Percentiles rank a stretch among this genome's conserved stretches.
Conservation (phyloP, 1,140 invertebrate genomes). For the Yoshiicerus persimilis region DNA sequence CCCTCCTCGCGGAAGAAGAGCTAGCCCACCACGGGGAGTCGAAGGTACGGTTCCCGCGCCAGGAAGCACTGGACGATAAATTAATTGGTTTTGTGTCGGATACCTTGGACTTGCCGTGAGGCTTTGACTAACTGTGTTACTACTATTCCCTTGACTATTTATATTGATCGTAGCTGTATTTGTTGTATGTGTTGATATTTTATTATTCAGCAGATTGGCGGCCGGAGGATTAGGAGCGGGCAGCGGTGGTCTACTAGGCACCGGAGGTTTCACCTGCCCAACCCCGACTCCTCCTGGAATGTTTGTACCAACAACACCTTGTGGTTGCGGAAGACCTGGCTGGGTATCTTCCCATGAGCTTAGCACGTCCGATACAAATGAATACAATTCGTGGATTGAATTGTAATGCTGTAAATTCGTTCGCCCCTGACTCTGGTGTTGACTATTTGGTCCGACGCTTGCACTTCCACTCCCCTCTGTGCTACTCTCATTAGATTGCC, state of each 20-base stretch:
- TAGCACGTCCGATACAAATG: slow-evolving; percentile 47
- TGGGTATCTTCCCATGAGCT: slow-evolving; percentile 45
- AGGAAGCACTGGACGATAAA: slow-evolving; percentile 36
- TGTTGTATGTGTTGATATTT: background rate
- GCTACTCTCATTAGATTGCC: background rate
- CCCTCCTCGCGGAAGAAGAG: background rate
- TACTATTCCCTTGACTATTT: background rate
- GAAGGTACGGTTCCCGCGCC: background rate
- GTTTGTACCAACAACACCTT: background rate
- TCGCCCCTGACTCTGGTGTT: background rate
- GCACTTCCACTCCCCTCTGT: background rate
- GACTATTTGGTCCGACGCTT: background rate
- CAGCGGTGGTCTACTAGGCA: background rate
- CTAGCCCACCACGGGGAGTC: background rate
- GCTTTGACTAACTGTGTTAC: background rate
- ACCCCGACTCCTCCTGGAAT: background rate
- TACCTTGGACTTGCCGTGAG: background rate
- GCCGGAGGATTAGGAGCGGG: background rate
- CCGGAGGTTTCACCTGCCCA: background rate
- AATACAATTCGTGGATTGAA: slow-evolving; percentile 49
- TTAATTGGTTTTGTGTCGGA: slow-evolving; percentile 13
- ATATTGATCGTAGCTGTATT: background rate
- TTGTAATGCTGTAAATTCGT: slow-evolving; percentile 42
- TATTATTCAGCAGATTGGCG: background rate
- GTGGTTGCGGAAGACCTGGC: background rate